phyloP scores from a whole-genome alignment of 2,113 vertebrate species.

The Holacanthus passer region DNA sequence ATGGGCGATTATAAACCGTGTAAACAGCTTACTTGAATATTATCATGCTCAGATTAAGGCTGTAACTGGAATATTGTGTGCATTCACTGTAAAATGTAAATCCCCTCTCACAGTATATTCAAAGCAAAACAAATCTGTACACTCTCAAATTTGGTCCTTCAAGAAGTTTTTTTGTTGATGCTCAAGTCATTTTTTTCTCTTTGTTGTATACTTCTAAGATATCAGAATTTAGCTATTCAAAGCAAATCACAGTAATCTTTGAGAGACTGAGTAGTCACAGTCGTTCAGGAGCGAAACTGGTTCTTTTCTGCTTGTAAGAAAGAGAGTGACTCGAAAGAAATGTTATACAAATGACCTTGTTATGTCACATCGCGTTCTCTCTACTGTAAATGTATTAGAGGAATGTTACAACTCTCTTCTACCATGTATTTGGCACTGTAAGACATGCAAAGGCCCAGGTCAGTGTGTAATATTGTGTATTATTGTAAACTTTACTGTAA shows the following conservation, averaged over 20 bases:
- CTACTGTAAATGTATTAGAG: constrained; percentile 39
- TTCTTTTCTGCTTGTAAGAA: no score
- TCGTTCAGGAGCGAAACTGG: constrained; percentile 7
- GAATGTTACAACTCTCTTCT: constrained; percentile 68
- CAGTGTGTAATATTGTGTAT: constrained; percentile 84
- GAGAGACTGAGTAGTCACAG: background rate
- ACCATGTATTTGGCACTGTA: constrained; percentile 73
- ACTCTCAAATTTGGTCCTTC: constrained; percentile 9
- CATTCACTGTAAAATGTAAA: constrained; percentile 14
- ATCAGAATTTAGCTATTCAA: constrained; percentile 2
- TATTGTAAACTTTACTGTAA: constrained; percentile 84
- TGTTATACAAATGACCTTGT: constrained; percentile 14
- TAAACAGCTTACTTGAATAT: background rate
- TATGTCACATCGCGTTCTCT: constrained; percentile 15
- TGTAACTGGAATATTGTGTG: constrained; percentile 27
- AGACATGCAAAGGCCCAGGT: constrained; percentile 64
- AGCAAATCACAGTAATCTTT: background rate
- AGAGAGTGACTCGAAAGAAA: constrained; percentile 7
- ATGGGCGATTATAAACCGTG: background rate
- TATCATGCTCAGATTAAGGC: constrained; percentile 6
- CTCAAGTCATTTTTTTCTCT: background rate
- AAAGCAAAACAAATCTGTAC: constrained; percentile 3
- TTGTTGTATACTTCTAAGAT: background rate
- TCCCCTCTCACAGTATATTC: constrained; percentile 2
- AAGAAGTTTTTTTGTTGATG: background rate